These are phyloP conservation scores for Habrosyne pyritoides DNA, from an alignment of 2,888 invertebrate species.

Conservation along the genomic window DNA sequence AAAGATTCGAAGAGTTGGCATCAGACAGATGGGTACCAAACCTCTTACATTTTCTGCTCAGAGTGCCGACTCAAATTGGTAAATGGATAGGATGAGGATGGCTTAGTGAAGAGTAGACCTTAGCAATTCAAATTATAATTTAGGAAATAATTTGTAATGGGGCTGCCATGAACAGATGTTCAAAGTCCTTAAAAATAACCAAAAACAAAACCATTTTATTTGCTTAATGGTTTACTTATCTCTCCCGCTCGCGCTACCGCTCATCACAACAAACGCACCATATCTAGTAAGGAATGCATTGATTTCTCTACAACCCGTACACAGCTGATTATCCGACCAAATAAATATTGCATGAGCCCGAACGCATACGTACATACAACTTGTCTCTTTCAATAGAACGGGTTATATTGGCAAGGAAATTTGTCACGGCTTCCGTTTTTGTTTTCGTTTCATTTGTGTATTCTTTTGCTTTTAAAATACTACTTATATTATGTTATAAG, in stretches of 20 bases:
- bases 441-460: constrained; percentile 1
- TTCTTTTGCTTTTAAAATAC: neutral
- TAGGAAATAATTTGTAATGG: no score
- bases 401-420: constrained; percentile 11
- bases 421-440: constrained; percentile 5
- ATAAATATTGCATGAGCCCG: constrained; percentile 63
- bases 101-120: no score
- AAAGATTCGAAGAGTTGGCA: no score
- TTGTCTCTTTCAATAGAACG: constrained; percentile 16
- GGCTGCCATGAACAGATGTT: no score
- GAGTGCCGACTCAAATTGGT: no score
- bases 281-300: constrained; percentile 49
- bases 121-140: no score
- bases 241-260: constrained; percentile 9
- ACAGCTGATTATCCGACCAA: constrained; percentile 42
- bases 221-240: no score
- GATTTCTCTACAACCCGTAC: constrained; percentile 42
- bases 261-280: constrained; percentile 10
- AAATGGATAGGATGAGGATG: no score
- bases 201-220: no score
- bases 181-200: no score
- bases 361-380: constrained; percentile 18
- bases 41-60: no score
- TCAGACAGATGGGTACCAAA: no score
- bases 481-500: neutral